Evolutionary conservation across 2,797 vertebrate genomes (phyloP).

Genomic region (Carduelis carduelis): DNA sequence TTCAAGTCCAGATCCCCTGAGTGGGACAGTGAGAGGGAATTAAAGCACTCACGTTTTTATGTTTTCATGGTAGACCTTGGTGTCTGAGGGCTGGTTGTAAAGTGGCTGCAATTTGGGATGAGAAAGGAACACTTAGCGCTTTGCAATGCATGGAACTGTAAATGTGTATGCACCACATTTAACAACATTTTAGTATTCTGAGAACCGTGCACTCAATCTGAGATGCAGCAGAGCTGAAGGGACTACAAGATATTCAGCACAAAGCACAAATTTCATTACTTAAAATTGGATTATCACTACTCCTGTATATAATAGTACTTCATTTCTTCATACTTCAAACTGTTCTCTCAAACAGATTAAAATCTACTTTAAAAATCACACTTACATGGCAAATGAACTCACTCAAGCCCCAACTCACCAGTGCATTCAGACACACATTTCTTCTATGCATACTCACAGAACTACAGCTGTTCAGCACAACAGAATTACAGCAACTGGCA

Average conservation of each 20-base stretch:
- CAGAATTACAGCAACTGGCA: background rate
- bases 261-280: background rate
- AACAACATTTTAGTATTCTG: background rate
- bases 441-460: background rate
- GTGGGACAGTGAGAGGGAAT: background rate
- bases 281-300: background rate
- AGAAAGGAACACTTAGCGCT: constrained; percentile 8
- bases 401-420: background rate
- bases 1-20: background rate
- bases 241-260: background rate
- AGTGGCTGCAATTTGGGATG: constrained; percentile 81
- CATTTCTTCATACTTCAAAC: background rate
- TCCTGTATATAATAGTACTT: background rate
- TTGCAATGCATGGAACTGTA: background rate
- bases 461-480: background rate
- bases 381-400: background rate
- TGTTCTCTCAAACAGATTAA: background rate
- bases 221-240: background rate
- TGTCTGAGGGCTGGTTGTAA: constrained; percentile 98
- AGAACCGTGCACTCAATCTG: background rate
- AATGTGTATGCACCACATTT: background rate
- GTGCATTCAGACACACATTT: background rate
- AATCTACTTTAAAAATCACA: background rate
- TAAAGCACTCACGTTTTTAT: constrained; percentile 95
- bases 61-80: constrained; percentile 99